Base-by-base conservation (phyloP, 2,888 invertebrate genomes). In the Microdon myrmicae region DNA sequence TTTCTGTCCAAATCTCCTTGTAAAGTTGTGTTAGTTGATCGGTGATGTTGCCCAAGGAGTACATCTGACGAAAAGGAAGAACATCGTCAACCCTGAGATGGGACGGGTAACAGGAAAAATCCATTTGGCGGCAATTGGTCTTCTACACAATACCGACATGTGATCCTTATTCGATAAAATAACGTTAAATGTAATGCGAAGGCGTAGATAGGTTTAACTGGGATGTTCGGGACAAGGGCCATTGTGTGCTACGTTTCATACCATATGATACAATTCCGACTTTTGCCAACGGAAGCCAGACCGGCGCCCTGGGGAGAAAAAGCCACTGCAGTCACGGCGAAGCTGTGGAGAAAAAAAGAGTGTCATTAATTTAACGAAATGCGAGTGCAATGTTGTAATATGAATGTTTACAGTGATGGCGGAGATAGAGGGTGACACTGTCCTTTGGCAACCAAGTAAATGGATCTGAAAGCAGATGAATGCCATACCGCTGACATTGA, bases 251-350 rank as follows among this genome's bases (percentile, higher is more conserved):
- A 78, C 71, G 78, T 82, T 74, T 90, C 90, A 28, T 87, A 87
- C 92, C 94, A 95, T 60, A 94, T 83, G 66, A 91, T 83, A 48
- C 89, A 90, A 69, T 88, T 88, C 80, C 90, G 93, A 70, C 87
- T 85, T 69, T 89, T 87, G 79, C 94, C 94, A 69, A 92, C 93
- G 28, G 91, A 90, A 41, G 91, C 89, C 47, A 95, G 81, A 55
- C 87, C 86, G 34, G 87, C 87, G 29, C 90, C 90, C 75, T 89
- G 90, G 4, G 92, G 91, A 78, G 92, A 90, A 94, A 94, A 95
- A 31, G 90, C 86, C 26, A 94, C 92, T 26, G 94, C 92, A 58
- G 90, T 90, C 56, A 94, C 92, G 28, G 92, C 87, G 47, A 87
- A 84, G 81, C 93, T 93, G 85, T 72, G 81, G 79, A 83, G 78